phyloP scores from a whole-genome alignment of 2,113 vertebrate genomes.

The Casuarius casuarius region DNA sequence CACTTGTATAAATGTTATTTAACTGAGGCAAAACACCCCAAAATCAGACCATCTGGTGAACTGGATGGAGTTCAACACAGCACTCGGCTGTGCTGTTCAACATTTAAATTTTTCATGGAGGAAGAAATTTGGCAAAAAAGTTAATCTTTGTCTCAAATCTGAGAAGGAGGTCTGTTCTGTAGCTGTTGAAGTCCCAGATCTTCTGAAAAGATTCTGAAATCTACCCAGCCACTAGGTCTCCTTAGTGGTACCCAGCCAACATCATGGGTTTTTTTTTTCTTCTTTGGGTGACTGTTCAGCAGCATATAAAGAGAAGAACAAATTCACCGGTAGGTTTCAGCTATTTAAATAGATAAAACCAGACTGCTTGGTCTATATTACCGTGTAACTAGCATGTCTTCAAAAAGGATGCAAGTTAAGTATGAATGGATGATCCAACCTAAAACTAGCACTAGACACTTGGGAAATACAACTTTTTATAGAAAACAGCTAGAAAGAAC shows the following conservation, averaged over 20 bases:
- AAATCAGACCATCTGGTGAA: not conserved
- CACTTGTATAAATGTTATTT: not conserved
- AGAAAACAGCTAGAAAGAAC: not conserved
- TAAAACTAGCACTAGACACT: not conserved
- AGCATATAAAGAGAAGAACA: not conserved
- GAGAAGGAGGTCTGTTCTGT: not conserved
- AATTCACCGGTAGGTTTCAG: not conserved
- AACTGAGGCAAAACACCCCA: not conserved
- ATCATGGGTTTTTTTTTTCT: not conserved
- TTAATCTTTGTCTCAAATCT: not conserved
- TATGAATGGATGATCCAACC: not conserved
- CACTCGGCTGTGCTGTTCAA: not conserved
- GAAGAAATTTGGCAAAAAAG: not conserved
- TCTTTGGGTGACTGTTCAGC: not conserved
- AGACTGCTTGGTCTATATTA: not conserved
- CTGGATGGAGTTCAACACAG: not conserved
- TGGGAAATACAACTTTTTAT: not conserved
- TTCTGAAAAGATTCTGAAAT: not conserved
- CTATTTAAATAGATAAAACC: not conserved
- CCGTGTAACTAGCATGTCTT: not conserved
- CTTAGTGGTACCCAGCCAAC: not conserved
- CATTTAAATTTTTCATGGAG: accelerated
- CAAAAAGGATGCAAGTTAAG: not conserved
- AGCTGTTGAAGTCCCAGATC: not conserved
- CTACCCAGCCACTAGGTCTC: accelerated